Conservation (phyloP, 2,113 vertebrate species). For the Myodes glareolus region DNA sequence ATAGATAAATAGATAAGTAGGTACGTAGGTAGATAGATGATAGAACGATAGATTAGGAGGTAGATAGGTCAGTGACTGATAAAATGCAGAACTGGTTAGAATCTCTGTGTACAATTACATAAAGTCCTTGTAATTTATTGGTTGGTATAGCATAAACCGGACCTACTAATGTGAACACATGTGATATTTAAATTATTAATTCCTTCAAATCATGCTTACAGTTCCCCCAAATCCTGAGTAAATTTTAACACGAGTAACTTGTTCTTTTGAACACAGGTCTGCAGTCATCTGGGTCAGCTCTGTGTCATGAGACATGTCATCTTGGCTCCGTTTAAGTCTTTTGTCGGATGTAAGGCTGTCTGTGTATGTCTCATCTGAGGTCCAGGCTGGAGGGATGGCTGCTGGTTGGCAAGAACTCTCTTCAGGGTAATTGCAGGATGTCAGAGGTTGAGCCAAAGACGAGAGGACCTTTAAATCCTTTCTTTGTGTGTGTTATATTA, state of each 20-base stretch:
- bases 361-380: not conserved
- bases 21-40: not conserved
- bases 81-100: not conserved
- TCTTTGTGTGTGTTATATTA: not conserved
- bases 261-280: not conserved
- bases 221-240: not conserved
- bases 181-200: not conserved
- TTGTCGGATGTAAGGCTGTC: not conserved
- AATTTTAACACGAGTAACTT: not conserved
- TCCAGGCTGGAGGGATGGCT: not conserved
- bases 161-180: not conserved
- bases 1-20: not conserved
- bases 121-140: not conserved
- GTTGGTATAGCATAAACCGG: not conserved
- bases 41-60: not conserved
- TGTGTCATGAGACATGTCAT: not conserved
- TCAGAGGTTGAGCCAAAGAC: not conserved
- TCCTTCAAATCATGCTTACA: not conserved
- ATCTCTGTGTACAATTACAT: not conserved
- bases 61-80: not conserved
- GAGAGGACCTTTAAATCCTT: not conserved
- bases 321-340: not conserved
- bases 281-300: not conserved
- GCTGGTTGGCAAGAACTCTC: not conserved
- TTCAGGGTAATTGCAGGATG: not conserved